Base-by-base conservation (phyloP, 2,888 invertebrate genomes). In the Eumerus sabulonum region DNA sequence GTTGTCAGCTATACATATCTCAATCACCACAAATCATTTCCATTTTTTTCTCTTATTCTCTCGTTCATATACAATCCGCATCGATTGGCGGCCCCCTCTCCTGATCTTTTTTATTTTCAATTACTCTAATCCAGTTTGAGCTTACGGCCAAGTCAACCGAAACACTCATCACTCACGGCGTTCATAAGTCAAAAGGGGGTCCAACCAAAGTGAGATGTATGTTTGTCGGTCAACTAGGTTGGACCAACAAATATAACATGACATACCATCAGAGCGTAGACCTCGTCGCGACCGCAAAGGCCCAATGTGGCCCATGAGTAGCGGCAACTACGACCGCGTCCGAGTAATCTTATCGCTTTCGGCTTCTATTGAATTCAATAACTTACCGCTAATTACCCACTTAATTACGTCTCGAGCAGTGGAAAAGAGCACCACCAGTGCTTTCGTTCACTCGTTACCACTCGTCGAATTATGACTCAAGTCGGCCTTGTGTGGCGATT, bases 321-420 rank as follows among this genome's bases (percentile, higher is more conserved):
- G 7, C 19, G 53, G 19, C 53, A 9, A 14, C 40, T 16, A 50
- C 51, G 12, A 36, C 54, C 35, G 35, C 62, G 9, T 27, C 44
- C 16, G 13, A 16, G 62, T 72, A 70, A 74, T 74, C 74, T 79
- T 74, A 79, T 79, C 79, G 64, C 54, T 50, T 54, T 27, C 48
- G 54, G 56, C 79, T 79, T 73, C 73, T 73, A 79, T 73, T 79
- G 74, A 79, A 64, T 79, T 53, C 79, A 79, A 79, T 74, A 79
- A 74, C 79, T 79, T 79, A 79, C 74, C 60, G 60, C 79, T 79
- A 74, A 79, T 79, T 74, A 79, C 45, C 68, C 60, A 70, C 79
- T 79, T 74, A 79, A 79, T 79, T 79, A 74, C 50, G 56, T n/a
- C 38, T 47, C n/a, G 40, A 3, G 11, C 40, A n/a, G 12, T 50